Evolutionary conservation across 2,888 invertebrate genomes (phyloP), one percentile per base, ranked within the genome.

Genomic region (Rutpela maculata): DNA sequence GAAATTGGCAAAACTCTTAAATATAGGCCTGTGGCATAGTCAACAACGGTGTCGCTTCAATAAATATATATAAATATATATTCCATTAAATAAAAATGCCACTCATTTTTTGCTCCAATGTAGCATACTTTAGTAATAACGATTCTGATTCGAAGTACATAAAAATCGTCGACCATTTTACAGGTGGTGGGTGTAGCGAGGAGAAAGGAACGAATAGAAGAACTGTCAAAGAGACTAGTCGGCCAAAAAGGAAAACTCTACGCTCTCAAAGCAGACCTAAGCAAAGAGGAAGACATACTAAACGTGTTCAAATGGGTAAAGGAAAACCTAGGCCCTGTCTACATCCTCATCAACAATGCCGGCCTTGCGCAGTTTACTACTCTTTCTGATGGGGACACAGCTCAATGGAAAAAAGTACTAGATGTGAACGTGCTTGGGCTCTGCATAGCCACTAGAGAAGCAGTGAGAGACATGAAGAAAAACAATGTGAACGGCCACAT

Each of bases 311-410:
- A 81, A 65, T 79, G 80, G 82, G 79, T 83, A 11, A 80, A 65
- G 1, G 76, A 75, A 3, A 79, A 84, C 55, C 59, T 85, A 12
- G 85, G 85, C 0, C 77, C 80, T 0, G 75, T 85, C 10, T 78
- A 83, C 57, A 80, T 85, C 69, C 77, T 85, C 15, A 77, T 85
- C 62, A 85, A 84, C 77, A 85, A 83, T 73, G 85, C 85, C 12
- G 85, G 84, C 6, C 50, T 83, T 11, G 57, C 38, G 1, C 65
- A 43, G 63, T 35, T 60, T n/a, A 73, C 68, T 1, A 75, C 18
- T 18, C 65, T 83, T 15, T 78, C 77, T 6, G 63, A 76, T 35
- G 80, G 80, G 0, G 69, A 74, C 26, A 68, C 67, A 1, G 22
- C 63, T 35, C 18, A 26, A 4, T 80, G 80, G 80, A 70, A 60